Percentiles rank a stretch among this genome's conserved stretches.
Evolutionary conservation across 2,797 vertebrate genomes (phyloP).

Genomic region (Intellagama lesueurii): DNA sequence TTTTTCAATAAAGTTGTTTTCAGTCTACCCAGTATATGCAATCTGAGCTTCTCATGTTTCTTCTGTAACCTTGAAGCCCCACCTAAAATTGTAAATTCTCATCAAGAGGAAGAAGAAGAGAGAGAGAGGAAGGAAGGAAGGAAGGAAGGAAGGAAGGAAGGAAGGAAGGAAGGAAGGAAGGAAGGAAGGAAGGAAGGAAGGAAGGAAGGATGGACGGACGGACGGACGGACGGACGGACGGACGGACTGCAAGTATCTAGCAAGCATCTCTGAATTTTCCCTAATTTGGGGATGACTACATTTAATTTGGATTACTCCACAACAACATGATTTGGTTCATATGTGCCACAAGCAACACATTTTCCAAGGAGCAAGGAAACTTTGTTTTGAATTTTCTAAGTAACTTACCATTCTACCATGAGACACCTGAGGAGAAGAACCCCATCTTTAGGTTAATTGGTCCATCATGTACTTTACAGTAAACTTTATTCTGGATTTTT

Average conservation of each 20-base stretch:
- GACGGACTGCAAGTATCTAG: neutral
- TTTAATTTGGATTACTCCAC: neutral
- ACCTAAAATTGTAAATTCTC: no score
- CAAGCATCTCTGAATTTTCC: neutral
- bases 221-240: no score
- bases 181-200: no score
- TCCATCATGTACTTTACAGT: slow-evolving; percentile 78
- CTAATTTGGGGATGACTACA: neutral
- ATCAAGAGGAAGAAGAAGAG: no score
- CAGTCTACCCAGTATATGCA: no score
- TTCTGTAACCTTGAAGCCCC: no score
- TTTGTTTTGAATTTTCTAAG: slow-evolving; percentile 64
- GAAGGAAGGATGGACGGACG: no score
- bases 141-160: no score
- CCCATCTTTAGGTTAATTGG: slow-evolving; percentile 78
- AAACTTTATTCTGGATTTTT: slow-evolving; percentile 80
- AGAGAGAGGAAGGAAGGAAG: no score
- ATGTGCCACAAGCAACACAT: slow-evolving; percentile 35
- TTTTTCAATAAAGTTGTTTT: no score
- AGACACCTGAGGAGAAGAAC: slow-evolving; percentile 77
- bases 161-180: no score
- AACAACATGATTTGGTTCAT: neutral
- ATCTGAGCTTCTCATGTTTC: no score
- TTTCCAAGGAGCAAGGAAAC: slow-evolving; percentile 38
- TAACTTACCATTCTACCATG: slow-evolving; percentile 74